Evolutionary conservation across 2,888 invertebrate genomes (phyloP).

Genomic region (Plebejus anna): DNA sequence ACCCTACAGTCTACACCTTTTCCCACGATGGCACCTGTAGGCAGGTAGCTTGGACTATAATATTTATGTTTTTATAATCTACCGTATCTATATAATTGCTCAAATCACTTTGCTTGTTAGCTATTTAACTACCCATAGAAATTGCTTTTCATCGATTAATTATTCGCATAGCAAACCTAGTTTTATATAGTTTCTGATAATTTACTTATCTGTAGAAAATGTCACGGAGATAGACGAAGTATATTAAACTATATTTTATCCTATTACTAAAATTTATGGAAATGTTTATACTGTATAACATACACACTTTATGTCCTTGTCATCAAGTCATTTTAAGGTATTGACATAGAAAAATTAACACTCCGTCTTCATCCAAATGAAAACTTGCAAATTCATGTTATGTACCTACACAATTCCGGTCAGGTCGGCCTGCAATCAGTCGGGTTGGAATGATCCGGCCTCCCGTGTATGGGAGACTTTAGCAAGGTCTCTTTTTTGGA

Average conservation of each 20-base stretch:
- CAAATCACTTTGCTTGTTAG: neutral
- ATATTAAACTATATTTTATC: too few relatives aligned
- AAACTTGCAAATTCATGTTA: too few relatives aligned
- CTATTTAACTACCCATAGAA: constrained; percentile 1
- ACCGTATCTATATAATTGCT: constrained; percentile 13
- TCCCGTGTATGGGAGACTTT: too few relatives aligned
- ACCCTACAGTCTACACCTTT: neutral
- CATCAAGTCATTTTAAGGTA: too few relatives aligned
- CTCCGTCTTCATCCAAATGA: too few relatives aligned
- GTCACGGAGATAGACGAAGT: neutral
- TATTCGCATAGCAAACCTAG: neutral
- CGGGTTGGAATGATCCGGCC: too few relatives aligned
- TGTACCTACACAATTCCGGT: too few relatives aligned
- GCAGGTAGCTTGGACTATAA: constrained; percentile 12
- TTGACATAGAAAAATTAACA: too few relatives aligned
- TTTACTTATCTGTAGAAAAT: neutral
- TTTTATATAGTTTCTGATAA: neutral
- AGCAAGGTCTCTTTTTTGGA: neutral
- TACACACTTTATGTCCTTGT: too few relatives aligned
- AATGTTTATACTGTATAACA: too few relatives aligned
- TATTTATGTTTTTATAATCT: constrained; percentile 17
- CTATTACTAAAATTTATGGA: too few relatives aligned
- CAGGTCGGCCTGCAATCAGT: too few relatives aligned
- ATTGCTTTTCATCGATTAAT: neutral
- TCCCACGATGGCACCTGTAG: constrained; percentile 8